phyloP scores from a whole-genome alignment of 2,113 vertebrate species.

The Syngnathoides biaculeatus region DNA sequence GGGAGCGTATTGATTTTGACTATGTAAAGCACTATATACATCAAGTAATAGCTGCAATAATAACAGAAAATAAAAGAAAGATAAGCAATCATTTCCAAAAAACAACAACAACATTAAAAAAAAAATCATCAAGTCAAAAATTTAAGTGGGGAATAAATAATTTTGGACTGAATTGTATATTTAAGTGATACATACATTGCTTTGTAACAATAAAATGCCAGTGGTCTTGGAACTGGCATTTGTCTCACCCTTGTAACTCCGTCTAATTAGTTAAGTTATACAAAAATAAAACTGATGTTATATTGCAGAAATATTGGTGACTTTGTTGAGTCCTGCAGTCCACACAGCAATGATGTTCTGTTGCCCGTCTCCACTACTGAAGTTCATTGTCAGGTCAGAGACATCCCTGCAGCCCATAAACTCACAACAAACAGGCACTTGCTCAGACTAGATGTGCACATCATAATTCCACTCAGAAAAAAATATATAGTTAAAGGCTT shows the following conservation, averaged over 20 bases:
- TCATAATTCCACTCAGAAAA: slow-evolving; percentile 17
- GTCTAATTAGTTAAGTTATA: not conserved
- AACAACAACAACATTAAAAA: too few relatives aligned
- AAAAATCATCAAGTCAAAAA: too few relatives aligned
- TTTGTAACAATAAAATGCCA: not conserved
- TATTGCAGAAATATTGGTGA: slow-evolving; percentile 1
- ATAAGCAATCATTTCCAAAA: too few relatives aligned
- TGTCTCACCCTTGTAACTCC: not conserved
- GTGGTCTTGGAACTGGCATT: not conserved
- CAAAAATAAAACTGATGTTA: slow-evolving; percentile 10
- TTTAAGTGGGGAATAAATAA: too few relatives aligned
- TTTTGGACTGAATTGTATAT: not conserved
- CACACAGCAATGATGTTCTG: not conserved
- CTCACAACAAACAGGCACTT: slow-evolving; percentile 10
- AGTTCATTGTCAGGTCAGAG: slow-evolving; percentile 47
- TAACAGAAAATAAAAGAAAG: too few relatives aligned
- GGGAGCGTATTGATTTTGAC: too few relatives aligned
- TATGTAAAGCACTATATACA: too few relatives aligned
- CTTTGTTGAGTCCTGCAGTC: slow-evolving; percentile 8
- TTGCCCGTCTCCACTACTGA: not conserved
- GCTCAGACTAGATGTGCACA: slow-evolving; percentile 19
- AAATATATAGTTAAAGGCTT: slow-evolving; percentile 12
- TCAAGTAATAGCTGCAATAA: too few relatives aligned
- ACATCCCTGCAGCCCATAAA: slow-evolving; percentile 29
- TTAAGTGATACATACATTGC: too few relatives aligned